Evolutionary conservation across 30 jellyfish, hydroid and myxozoan species (phyloP), one percentile per base, ranked within the genome.

Genomic region (Haliclystus octoradiatus): DNA sequence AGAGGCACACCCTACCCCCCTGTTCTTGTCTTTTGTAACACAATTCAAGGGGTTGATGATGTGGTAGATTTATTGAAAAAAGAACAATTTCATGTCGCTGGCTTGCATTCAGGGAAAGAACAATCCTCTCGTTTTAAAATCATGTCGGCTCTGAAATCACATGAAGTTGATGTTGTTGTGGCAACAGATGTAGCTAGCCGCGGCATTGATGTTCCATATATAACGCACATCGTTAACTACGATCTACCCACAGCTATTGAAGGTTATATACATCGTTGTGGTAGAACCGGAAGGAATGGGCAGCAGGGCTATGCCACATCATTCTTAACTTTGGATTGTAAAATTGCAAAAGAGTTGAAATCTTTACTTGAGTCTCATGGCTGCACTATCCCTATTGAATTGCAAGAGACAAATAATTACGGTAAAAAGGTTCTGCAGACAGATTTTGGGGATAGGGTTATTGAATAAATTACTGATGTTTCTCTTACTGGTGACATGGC

Each of bases 261-360:
- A 57, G 98, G 81, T 70, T 89, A 89, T 51, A 72, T 89, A 33
- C 98, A 89, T 46, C 53, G 98, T 26, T 76, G 93, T 68, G 98
- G 98, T 30, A 82, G 98, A 28, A 89, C 98, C 3, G 98, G 98
- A 9, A 70, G 98, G 33, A 75, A 68, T 67, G 95, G 98, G 1
- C 72, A 93, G 34, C 85, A 75, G 2, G 98, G 98, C 1, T 19
- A 35, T 31, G 95, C 95, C 7, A 89, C 95, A 22, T 65, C 98
- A 15, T 89, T 89, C 67, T 65, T 88, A 46, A 88, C 97, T 26
- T 49, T 88, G 23, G 84, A 80, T 19, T 88, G 97, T 53, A 80
- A 81, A 65, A 88, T 88, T 34, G 94, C 94, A 22, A 68, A 60
- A 22, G 97, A 88, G 66, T 80, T 88, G 62, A 80, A 80, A 33